Evolutionary conservation across 2,113 vertebrate species (phyloP), one percentile per base, ranked within the genome.

Genomic region (Macrotus californicus): DNA sequence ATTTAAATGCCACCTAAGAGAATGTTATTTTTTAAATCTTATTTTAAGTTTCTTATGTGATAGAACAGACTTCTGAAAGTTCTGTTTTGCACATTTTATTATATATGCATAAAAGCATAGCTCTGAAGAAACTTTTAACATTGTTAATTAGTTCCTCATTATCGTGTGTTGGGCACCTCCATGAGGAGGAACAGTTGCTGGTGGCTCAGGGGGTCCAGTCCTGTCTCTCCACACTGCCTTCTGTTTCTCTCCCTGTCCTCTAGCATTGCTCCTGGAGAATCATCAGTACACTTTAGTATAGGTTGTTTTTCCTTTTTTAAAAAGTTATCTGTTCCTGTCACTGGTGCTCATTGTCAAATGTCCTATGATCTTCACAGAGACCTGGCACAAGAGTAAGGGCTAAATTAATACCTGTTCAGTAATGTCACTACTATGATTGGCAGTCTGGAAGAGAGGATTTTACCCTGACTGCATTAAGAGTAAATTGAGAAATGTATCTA

Each of bases 1-100:
- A 97, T 96, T 97, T 96, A 89, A 97, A 97, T 95, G 91, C 46
- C 70, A 87, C 12, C 34, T 91, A 96, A 82, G 52, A 97, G 21
- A 83, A 67, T 97, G 18, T 92, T 96, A 46, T 91, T 91, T 94
- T 91, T 88, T 5, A 76, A 95, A 94, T 87, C 39, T 59, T 69
- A 92, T 93, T 96, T 95, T 26, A 21, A 95, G 94, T 92, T 87
- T 94, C 46, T 92, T 88, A 43, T 31, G 76, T 75, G 76, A 85
- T 94, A 96, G 93, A 93, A 19, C 70, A 88, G 82, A 96, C 85
- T 91, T 96, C 59, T 29, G 69, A 96, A 94, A 93, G 9, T 87
- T 34, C 31, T 87, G 3, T 31, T 93, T 96, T 87, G 7, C 83
- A 64, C 34, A 81, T 70, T 89, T 91, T 73, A 83, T 82, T 93